Evolutionary conservation across 2,797 vertebrate genomes (phyloP), one percentile per base, ranked within the genome.

Genomic region (Catamblyrhynchus diadema): DNA sequence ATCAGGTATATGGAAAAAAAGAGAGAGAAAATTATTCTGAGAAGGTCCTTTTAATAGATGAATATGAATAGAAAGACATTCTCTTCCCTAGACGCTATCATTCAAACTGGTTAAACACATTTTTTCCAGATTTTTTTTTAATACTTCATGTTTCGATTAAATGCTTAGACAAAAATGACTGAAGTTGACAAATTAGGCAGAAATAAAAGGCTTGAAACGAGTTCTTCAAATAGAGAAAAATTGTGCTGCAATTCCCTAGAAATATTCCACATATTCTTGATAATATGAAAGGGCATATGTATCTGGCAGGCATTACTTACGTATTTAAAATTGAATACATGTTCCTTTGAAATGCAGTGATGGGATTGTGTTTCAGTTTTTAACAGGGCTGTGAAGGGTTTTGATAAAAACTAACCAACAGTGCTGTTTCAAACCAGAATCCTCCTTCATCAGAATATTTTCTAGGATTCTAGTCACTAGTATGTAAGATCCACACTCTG

Each of bases 121-220:
- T 91, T 85, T 91, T 83, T n/a, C 12, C 45, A 25, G 12, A 25
- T 20, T 86, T 92, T 86, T 86, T 81, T 39, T 51, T 54, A 91
- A 69, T 93, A 78, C 13, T 71, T 85, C 33, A 60, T 82, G 65
- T 90, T 86, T 86, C 20, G 44, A 73, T 88, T 88, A 81, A 93
- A 83, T 72, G 14, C 61, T 90, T 65, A 91, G 70, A 84, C 42
- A 82, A 79, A 94, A 94, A 84, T 87, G 54, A 54, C 77, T 88
- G 57, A 94, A 87, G 60, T 32, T 93, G 87, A 42, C 67, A 73
- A 64, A 73, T 2, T 23, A 73, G 78, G 48, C 56, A 87, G 79
- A 91, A 94, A 74, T 89, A 85, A 77, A 96, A 93, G 33, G 9
- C 54, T 66, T 84, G 66, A 81, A 95, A 88, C 2, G 1, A 64